These are phyloP conservation scores for Loris lydekkerianus DNA, from an alignment of 2,797 vertebrate species.

Conservation along the genomic window DNA sequence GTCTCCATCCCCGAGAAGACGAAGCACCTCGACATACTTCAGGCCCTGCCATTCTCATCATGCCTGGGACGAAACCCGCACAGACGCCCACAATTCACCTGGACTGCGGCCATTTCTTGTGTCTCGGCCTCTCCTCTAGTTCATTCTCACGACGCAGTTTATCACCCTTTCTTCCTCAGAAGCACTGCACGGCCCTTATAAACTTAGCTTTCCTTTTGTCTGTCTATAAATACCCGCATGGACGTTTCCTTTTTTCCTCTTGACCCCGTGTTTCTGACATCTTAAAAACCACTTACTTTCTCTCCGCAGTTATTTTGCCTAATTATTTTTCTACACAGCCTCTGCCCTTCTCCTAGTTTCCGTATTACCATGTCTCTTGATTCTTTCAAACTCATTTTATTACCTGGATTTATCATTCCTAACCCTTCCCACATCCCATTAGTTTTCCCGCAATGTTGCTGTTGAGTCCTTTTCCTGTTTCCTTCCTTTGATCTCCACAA, in stretches of 20 bases:
- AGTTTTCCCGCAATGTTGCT: conserved; percentile 49
- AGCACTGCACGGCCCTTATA: not conserved
- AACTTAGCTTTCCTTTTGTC: not conserved
- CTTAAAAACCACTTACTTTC: conserved; percentile 1
- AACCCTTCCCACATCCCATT: not conserved
- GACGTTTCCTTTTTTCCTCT: not conserved
- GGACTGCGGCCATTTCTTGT: not conserved
- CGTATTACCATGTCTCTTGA: not conserved
- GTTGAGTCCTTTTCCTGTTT: not conserved
- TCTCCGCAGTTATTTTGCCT: not conserved
- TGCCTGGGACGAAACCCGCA: not conserved
- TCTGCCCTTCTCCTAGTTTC: not conserved
- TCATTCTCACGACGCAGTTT: conserved; percentile 23
- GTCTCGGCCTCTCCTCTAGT: not conserved
- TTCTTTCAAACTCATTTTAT: conserved; percentile 42
- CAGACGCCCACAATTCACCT: not conserved
- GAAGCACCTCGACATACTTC: not conserved
- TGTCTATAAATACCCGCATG: not conserved
- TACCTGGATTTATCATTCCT: not conserved
- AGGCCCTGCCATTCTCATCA: not conserved
- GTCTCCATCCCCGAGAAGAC: not conserved
- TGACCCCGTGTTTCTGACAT: not conserved
- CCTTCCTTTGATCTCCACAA: not conserved
- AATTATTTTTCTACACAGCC: not conserved
- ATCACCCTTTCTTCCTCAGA: not conserved